Conservation (phyloP, 2,113 vertebrate genomes). For the Drymodes brunneopygia region DNA sequence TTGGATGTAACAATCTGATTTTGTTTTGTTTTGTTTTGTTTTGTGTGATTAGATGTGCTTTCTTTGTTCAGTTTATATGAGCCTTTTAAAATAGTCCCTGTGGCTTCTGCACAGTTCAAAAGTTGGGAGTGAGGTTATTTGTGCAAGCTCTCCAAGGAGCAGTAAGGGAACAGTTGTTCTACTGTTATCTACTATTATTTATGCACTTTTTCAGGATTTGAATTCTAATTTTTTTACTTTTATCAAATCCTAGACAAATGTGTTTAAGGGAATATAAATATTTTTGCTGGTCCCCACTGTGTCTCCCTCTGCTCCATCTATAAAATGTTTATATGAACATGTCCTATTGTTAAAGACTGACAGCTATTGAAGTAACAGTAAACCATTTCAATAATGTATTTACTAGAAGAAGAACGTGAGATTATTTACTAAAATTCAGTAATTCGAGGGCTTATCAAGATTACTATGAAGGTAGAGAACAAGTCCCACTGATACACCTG, state of each 20-base stretch:
- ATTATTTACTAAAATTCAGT: neutral
- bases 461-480: neutral
- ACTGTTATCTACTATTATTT: neutral
- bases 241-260: neutral
- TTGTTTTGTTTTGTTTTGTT: neutral
- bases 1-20: slow-evolving; percentile 70
- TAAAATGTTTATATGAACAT: neutral
- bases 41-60: neutral
- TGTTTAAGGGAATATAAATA: neutral
- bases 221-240: neutral
- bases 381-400: neutral
- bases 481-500: neutral
- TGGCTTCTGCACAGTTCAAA: neutral
- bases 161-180: neutral
- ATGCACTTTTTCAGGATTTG: neutral
- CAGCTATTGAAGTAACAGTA: neutral
- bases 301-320: neutral
- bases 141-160: neutral
- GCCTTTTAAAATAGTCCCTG: neutral
- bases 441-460: neutral
- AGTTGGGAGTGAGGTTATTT: neutral
- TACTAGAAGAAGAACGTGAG: neutral
- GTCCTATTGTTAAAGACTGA: neutral
- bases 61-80: neutral
- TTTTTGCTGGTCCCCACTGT: neutral